Conservation (phyloP, 2,888 invertebrate species). For the Bibio marci region DNA sequence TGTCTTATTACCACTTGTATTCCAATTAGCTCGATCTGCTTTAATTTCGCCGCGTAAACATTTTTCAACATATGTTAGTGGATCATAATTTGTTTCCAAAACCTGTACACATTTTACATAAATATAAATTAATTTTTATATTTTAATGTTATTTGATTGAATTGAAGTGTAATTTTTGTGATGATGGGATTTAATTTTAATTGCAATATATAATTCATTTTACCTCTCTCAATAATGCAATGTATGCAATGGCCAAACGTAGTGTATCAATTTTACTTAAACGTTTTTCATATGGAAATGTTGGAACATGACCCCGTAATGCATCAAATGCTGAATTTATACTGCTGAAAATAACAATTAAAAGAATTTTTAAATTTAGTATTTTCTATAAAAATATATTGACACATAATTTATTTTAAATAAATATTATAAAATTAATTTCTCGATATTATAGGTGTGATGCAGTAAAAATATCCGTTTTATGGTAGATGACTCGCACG, state of each 20-base stretch:
- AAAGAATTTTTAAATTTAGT: slow-evolving; percentile 8
- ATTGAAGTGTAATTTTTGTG: too few species aligned
- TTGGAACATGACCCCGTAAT: slow-evolving; percentile 91
- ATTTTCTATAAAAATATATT: too few species aligned
- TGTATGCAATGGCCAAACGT: slow-evolving; percentile 92
- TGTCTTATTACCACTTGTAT: slow-evolving; percentile 95
- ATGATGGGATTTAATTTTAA: slow-evolving; percentile 1
- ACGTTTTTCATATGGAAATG: slow-evolving; percentile 96
- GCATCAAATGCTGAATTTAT: slow-evolving; percentile 99
- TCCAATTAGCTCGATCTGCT: slow-evolving; percentile 82
- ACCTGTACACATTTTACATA: slow-evolving; percentile 34
- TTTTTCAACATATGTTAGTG: slow-evolving; percentile 83
- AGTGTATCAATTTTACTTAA: slow-evolving; percentile 97
- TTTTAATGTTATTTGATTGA: too few species aligned
- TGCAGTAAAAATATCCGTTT: too few species aligned
- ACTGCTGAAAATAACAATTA: slow-evolving; percentile 61
- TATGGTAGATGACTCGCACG: too few species aligned
- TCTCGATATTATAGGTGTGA: too few species aligned
- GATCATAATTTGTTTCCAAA: slow-evolving; percentile 75
- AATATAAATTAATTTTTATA: neutral
- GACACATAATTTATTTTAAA: too few species aligned
- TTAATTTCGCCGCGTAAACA: slow-evolving; percentile 80
- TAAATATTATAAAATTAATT: too few species aligned
- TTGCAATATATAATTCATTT: slow-evolving; percentile 6
- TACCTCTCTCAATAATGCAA: slow-evolving; percentile 73